A percentile compares a stretch with the other conserved stretches of the same genome.
These are phyloP conservation scores for Drosophila obscura DNA, from an alignment of 1,140 invertebrate genomes.

Conservation along the genomic window DNA sequence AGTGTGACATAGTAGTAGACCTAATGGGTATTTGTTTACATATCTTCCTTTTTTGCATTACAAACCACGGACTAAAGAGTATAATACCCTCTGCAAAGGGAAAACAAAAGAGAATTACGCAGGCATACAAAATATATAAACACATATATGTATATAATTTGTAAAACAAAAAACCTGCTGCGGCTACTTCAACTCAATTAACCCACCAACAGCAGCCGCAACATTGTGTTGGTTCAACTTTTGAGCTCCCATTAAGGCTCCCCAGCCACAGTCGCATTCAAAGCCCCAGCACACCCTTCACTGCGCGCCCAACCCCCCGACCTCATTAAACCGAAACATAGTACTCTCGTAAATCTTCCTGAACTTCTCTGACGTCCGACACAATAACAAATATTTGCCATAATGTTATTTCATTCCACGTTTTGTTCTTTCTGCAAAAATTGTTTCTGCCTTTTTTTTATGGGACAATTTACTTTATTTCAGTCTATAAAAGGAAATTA, in stretches of 20 bases:
- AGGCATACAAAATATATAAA: slow-evolving; percentile 40
- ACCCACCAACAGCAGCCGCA: slow-evolving; percentile 25
- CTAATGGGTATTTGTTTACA: no score
- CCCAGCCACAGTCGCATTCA: background rate
- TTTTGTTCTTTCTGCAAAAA: slow-evolving; percentile 15
- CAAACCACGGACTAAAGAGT: no score
- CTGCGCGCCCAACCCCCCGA: background rate
- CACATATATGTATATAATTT: slow-evolving; percentile 28
- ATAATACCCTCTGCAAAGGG: no score
- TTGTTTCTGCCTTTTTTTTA: slow-evolving; percentile 10
- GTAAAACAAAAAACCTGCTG: slow-evolving; percentile 48
- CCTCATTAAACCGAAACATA: slow-evolving; percentile 32
- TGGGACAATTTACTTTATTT: slow-evolving; percentile 40
- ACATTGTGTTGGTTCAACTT: slow-evolving; percentile 32
- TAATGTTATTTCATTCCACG: slow-evolving; percentile 13
- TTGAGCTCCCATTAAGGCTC: slow-evolving; percentile 37
- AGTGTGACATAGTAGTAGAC: no score
- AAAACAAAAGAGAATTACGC: slow-evolving; percentile 21
- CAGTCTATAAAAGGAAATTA: slow-evolving; percentile 40
- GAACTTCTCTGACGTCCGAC: slow-evolving; percentile 20
- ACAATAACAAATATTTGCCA: slow-evolving; percentile 13
- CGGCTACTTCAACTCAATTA: slow-evolving; percentile 49
- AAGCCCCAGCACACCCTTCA: background rate
- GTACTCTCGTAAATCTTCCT: slow-evolving; percentile 36
- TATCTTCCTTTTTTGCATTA: no score